Percentiles rank a stretch among this genome's conserved stretches.
Evolutionary conservation across 2,888 invertebrate species (phyloP).

Genomic region (Lampropteryx suffumata): DNA sequence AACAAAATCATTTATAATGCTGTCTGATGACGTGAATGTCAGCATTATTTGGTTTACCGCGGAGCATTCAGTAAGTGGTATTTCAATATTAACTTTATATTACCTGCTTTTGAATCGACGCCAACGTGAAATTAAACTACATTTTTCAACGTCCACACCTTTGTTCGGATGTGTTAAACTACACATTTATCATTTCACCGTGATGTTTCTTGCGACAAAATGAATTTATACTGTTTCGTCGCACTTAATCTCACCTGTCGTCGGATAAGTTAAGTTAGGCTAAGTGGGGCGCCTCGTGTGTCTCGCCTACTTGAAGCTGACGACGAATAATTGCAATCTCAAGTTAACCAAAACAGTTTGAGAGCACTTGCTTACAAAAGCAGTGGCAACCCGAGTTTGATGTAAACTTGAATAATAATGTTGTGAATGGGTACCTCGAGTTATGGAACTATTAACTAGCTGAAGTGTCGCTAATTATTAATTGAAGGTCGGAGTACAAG

Average conservation of each 20-base stretch:
- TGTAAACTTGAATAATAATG: slow-evolving; percentile 26
- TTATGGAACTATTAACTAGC: slow-evolving; percentile 14
- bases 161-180: slow-evolving; percentile 27
- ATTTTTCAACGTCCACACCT: slow-evolving; percentile 35
- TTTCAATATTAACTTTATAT: slow-evolving; percentile 17
- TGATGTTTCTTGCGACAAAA: slow-evolving; percentile 34
- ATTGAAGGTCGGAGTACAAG: too few species aligned
- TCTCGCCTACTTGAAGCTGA: slow-evolving; percentile 49
- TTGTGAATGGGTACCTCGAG: slow-evolving; percentile 9
- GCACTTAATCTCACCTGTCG: slow-evolving; percentile 54
- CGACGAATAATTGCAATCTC: slow-evolving; percentile 53
- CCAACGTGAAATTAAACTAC: slow-evolving; percentile 26
- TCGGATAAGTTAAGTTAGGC: slow-evolving; percentile 40
- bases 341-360: slow-evolving; percentile 50
- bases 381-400: slow-evolving; percentile 34
- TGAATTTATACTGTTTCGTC: slow-evolving; percentile 43
- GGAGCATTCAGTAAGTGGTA: background rate
- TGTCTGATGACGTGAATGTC: background rate
- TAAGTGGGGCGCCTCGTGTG: slow-evolving; percentile 50
- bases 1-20: background rate
- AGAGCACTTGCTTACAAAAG: slow-evolving; percentile 33
- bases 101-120: slow-evolving; percentile 20
- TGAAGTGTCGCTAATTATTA: too few species aligned
- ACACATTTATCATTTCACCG: slow-evolving; percentile 33
- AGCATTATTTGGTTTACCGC: slow-evolving; percentile 1